A percentile compares a stretch with the other conserved stretches of the same genome.
These are phyloP conservation scores for Diuraphis noxia DNA, from an alignment of 1,140 invertebrate species.

Conservation along the genomic window DNA sequence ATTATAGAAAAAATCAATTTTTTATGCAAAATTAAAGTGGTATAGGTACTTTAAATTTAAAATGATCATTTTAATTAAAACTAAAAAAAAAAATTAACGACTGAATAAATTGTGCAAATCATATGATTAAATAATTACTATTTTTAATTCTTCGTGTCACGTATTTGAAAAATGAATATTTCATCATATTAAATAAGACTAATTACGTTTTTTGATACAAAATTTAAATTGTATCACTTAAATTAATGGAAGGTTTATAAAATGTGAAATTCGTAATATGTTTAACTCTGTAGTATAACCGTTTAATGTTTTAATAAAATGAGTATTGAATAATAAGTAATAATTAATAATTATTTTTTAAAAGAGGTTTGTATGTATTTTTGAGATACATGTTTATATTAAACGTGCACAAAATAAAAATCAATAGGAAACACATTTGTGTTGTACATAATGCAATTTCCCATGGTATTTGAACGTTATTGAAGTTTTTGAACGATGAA, in stretches of 20 bases:
- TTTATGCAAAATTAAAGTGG: not conserved
- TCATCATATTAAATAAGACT: not conserved
- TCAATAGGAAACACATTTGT: not conserved
- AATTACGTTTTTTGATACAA: not conserved
- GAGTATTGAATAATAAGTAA: not conserved
- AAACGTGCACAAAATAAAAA: not conserved
- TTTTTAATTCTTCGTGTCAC: not conserved
- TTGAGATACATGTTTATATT: not conserved
- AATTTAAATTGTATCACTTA: not conserved
- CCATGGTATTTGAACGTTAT: not conserved
- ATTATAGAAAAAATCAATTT: not conserved
- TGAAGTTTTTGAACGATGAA: not conserved
- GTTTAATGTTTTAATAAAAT: not conserved
- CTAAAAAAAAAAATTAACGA: not conserved
- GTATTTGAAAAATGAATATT: not conserved
- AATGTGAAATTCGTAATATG: not conserved
- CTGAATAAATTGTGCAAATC: not conserved
- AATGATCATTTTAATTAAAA: not conserved
- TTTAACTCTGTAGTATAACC: not conserved
- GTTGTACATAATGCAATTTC: not conserved
- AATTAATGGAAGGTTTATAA: not conserved
- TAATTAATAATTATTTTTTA: not conserved
- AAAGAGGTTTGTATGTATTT: not conserved
- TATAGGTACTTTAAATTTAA: not conserved
- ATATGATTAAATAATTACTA: not conserved